These are phyloP conservation scores for Rhynchophorus ferrugineus DNA, from an alignment of 1,140 invertebrate species.

Conservation along the genomic window DNA sequence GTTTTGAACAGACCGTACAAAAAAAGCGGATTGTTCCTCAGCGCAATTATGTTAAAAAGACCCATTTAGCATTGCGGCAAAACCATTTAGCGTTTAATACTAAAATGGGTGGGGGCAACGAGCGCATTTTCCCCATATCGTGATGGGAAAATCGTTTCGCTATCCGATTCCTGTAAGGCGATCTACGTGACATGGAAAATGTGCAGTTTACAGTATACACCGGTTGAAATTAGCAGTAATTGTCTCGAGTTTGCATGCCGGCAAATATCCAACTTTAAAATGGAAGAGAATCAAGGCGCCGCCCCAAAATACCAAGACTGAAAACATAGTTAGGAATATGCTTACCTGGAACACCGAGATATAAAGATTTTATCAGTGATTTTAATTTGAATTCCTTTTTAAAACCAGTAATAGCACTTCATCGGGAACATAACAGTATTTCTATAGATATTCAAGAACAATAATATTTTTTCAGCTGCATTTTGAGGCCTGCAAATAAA, in stretches of 20 bases:
- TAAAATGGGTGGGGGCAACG: not conserved
- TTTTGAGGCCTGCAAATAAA: no score
- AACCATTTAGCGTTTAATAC: not conserved
- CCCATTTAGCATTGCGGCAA: not conserved
- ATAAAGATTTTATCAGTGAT: constrained; percentile 11
- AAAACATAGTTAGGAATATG: no score
- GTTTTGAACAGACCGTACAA: no score
- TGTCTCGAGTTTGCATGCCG: not conserved
- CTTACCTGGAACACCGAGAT: constrained; percentile 7
- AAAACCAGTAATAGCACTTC: not conserved
- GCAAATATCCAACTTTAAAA: no score
- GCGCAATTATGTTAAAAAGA: no score
- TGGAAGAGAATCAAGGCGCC: no score
- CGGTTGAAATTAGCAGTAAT: not conserved
- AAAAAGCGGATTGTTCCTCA: no score
- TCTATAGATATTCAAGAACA: no score
- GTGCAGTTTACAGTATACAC: not conserved
- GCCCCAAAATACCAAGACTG: no score
- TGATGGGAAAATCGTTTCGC: not conserved
- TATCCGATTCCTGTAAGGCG: not conserved
- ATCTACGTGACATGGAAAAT: not conserved
- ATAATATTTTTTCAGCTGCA: no score
- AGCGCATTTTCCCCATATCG: not conserved
- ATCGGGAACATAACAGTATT: no score
- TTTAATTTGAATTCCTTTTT: not conserved